phyloP scores from a whole-genome alignment of 2,113 vertebrate species.

The Sinocyclocheilus anophthalmus region DNA sequence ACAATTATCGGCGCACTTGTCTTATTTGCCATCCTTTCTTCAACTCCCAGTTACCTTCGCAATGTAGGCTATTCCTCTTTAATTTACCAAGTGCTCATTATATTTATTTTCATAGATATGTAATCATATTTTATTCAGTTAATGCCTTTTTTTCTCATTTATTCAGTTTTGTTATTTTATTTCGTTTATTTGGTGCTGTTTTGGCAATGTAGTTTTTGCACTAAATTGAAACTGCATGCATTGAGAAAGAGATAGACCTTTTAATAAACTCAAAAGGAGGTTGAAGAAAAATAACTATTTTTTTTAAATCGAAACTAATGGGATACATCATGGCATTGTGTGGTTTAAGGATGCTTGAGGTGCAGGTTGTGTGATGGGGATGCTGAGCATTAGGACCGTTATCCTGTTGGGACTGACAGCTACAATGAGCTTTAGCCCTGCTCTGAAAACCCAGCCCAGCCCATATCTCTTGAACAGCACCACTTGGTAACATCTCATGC shows the following conservation, averaged over 20 bases:
- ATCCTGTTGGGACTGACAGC: constrained; percentile 48
- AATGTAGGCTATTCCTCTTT: neutral
- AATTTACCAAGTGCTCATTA: neutral
- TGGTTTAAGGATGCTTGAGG: constrained; percentile 10
- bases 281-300: neutral
- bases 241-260: neutral
- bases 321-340: neutral
- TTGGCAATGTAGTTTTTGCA: neutral
- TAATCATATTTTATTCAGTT: neutral
- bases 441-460: neutral
- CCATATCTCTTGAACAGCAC: neutral
- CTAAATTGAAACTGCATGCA: neutral
- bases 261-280: neutral
- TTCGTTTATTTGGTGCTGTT: neutral
- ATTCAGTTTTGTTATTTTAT: neutral
- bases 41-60: neutral
- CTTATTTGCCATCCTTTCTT: neutral
- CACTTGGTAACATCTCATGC: neutral
- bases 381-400: neutral
- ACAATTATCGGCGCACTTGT: neutral
- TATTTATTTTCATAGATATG: neutral
- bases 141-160: neutral
- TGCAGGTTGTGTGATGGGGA: neutral
- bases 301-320: neutral
- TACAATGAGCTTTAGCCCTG: neutral